A percentile compares a stretch with the other conserved stretches of the same genome.
Evolutionary conservation across 2,888 invertebrate genomes (phyloP).

Genomic region (Hemaris fuciformis): DNA sequence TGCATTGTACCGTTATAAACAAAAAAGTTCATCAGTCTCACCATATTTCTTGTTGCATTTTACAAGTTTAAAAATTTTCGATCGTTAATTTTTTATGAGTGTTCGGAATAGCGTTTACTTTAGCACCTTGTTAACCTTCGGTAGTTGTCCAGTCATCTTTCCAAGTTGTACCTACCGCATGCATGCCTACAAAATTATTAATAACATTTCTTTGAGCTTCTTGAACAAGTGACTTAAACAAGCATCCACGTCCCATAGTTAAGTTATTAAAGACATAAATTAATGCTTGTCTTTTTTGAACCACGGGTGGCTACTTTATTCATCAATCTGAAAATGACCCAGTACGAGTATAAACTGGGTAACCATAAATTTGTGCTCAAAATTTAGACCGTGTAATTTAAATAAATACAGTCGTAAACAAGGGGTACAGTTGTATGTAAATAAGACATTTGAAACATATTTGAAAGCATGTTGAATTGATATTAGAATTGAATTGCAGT

Average conservation of each 20-base stretch:
- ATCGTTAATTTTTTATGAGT: constrained; percentile 61
- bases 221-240: constrained; percentile 8
- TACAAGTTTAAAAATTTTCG: constrained; percentile 36
- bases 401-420: neutral
- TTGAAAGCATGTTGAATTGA: neutral
- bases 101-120: constrained; percentile 69
- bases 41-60: constrained; percentile 43
- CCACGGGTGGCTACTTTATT: neutral
- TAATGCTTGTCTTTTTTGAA: neutral
- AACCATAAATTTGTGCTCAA: too few species aligned
- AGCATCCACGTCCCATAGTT: constrained; percentile 3
- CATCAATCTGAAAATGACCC: neutral
- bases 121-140: constrained; percentile 75
- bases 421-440: neutral
- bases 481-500: neutral
- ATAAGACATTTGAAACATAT: neutral
- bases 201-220: constrained; percentile 26
- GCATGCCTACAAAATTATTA: constrained; percentile 31
- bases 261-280: constrained; percentile 16
- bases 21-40: constrained; percentile 26
- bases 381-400: neutral
- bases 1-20: constrained; percentile 13
- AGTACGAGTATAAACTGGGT: too few species aligned
- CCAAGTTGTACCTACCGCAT: constrained; percentile 65
- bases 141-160: constrained; percentile 49